These are phyloP conservation scores for Lochmaea capreae DNA, from an alignment of 2,888 invertebrate genomes.

Conservation along the genomic window DNA sequence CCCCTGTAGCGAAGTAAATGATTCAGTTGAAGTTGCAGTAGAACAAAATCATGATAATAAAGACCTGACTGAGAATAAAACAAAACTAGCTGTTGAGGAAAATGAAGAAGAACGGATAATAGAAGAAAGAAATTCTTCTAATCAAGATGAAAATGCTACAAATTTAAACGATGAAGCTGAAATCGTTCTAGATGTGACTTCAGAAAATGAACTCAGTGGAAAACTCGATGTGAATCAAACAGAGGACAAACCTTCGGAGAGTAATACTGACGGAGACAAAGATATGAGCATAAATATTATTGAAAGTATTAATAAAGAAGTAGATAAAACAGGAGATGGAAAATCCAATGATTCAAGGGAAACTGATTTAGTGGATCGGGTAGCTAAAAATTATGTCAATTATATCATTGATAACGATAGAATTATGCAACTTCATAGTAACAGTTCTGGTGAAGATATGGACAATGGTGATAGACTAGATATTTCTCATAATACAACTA, in stretches of 20 bases:
- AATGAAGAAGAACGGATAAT: not conserved
- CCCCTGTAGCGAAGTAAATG: no score
- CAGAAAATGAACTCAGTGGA: not conserved
- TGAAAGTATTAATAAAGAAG: constrained; percentile 6
- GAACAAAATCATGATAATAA: no score
- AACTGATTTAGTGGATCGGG: constrained; percentile 32
- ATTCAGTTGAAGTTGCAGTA: no score
- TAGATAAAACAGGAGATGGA: not conserved
- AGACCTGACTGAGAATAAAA: no score
- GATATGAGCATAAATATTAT: not conserved
- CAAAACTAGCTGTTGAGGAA: not conserved
- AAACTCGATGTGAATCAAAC: not conserved
- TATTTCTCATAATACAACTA: not conserved
- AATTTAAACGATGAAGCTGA: not conserved
- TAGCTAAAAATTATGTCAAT: constrained; percentile 38
- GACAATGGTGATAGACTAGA: not conserved
- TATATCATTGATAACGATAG: constrained; percentile 37
- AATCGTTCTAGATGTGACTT: not conserved
- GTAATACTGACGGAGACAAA: not conserved
- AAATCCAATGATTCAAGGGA: not conserved
- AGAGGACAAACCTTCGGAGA: not conserved
- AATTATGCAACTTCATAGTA: constrained; percentile 5
- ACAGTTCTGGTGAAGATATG: constrained; percentile 14
- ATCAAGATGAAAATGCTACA: not conserved
- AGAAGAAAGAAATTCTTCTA: not conserved